Evolutionary conservation across 2,888 invertebrate genomes (phyloP).

Genomic region (Noctua comes): DNA sequence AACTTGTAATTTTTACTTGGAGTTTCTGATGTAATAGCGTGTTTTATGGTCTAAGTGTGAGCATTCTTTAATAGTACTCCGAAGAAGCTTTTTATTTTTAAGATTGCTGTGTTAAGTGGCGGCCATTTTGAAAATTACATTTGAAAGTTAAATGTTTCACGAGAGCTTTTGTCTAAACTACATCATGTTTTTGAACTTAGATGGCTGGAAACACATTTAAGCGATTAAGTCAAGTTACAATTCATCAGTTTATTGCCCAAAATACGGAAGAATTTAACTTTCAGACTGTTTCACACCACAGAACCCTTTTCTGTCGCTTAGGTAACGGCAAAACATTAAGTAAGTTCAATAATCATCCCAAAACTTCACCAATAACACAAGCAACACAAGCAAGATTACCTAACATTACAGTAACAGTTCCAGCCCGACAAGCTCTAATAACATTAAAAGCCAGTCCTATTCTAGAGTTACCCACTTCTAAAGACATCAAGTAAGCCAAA

Average conservation of each 20-base stretch:
- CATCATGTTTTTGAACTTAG: not conserved
- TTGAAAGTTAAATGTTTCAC: not conserved
- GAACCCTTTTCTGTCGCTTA: not conserved
- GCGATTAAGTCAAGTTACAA: not conserved
- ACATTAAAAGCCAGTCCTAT: conserved; percentile 51
- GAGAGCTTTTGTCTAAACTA: not conserved
- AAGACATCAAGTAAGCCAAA: conserved; percentile 59
- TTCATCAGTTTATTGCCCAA: not conserved
- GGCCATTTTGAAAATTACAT: conserved; percentile 12
- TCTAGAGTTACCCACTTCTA: conserved; percentile 46
- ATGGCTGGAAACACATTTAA: not conserved
- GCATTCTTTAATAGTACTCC: conserved; percentile 38
- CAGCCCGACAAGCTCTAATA: conserved; percentile 11
- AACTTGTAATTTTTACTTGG: conserved; percentile 66
- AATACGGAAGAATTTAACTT: not conserved
- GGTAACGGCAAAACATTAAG: not conserved
- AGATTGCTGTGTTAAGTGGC: conserved; percentile 23
- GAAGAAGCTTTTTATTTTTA: conserved; percentile 47
- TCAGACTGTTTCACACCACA: not conserved
- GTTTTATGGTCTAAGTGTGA: conserved; percentile 57
- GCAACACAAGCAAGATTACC: conserved; percentile 22
- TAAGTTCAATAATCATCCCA: conserved; percentile 6
- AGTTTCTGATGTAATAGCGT: conserved; percentile 51
- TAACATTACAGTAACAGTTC: conserved; percentile 35
- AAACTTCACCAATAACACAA: conserved; percentile 34